Evolutionary conservation across 2,113 vertebrate genomes (phyloP).

Genomic region (Gallinago paraguaiae): DNA sequence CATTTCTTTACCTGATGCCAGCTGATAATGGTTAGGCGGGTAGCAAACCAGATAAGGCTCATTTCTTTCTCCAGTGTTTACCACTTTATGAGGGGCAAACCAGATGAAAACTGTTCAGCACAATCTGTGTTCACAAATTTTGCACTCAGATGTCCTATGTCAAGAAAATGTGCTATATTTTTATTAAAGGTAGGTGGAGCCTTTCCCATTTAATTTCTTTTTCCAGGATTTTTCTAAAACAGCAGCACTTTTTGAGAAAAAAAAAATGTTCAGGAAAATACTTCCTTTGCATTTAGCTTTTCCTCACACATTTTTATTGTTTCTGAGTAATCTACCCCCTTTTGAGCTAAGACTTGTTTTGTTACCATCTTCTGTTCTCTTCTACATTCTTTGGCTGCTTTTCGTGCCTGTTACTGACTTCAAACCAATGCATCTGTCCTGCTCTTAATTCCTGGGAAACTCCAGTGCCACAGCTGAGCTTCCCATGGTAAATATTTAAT

Average conservation of each 20-base stretch:
- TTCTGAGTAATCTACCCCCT: background rate
- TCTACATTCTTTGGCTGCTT: constrained; percentile 21
- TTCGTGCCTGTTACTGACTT: background rate
- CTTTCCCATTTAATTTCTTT: background rate
- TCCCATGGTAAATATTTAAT: background rate
- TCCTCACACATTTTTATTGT: background rate
- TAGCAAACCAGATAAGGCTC: constrained; percentile 44
- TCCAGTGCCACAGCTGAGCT: background rate
- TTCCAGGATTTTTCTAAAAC: background rate
- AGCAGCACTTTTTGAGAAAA: background rate
- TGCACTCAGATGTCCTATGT: background rate
- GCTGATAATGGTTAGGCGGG: constrained; percentile 43
- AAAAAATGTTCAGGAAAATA: background rate
- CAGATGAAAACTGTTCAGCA: background rate
- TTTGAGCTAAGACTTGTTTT: background rate
- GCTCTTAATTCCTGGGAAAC: background rate
- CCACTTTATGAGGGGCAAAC: background rate
- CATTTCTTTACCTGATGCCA: constrained; percentile 57
- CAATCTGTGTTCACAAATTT: background rate
- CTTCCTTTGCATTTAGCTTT: background rate
- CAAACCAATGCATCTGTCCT: background rate
- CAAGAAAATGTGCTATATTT: background rate
- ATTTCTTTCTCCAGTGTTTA: background rate
- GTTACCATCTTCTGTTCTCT: background rate
- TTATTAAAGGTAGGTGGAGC: background rate